These are phyloP conservation scores for Drosophila phalerata DNA, from an alignment of 2,888 invertebrate species.

Conservation along the genomic window DNA sequence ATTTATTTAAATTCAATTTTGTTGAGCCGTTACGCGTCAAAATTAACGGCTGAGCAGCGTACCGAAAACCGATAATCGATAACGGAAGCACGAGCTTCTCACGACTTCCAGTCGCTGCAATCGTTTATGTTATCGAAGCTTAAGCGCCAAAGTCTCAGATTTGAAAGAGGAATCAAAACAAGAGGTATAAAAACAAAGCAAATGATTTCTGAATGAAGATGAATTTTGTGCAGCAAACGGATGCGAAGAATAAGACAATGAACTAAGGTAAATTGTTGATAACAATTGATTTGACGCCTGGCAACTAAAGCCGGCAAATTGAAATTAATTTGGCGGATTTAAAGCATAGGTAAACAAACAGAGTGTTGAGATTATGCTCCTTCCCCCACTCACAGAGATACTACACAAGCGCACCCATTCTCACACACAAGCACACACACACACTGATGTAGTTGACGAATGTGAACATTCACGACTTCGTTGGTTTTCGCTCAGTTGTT, in stretches of 20 bases:
- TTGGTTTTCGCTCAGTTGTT: constrained; percentile 66
- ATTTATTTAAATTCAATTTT: neutral
- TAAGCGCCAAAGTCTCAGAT: constrained; percentile 21
- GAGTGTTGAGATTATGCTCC: constrained; percentile 16
- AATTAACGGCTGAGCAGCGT: neutral
- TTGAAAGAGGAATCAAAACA: neutral
- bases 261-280: constrained; percentile 22
- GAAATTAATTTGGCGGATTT: constrained; percentile 40
- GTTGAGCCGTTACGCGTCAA: neutral
- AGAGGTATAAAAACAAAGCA: neutral
- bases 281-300: constrained; percentile 35
- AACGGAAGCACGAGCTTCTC: constrained; percentile 6
- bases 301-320: constrained; percentile 50
- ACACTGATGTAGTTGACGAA: constrained; percentile 35
- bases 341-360: constrained; percentile 49
- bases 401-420: constrained; percentile 1
- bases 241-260: neutral
- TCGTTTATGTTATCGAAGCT: constrained; percentile 11
- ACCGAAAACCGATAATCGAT: constrained; percentile 33
- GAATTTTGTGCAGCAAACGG: neutral
- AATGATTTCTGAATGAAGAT: neutral
- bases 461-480: constrained; percentile 59
- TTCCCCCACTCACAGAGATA: constrained; percentile 8
- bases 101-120: neutral
- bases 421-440: constrained; percentile 4